Evolutionary conservation across 2,888 invertebrate species (phyloP).

Genomic region (Lithosia quadra): DNA sequence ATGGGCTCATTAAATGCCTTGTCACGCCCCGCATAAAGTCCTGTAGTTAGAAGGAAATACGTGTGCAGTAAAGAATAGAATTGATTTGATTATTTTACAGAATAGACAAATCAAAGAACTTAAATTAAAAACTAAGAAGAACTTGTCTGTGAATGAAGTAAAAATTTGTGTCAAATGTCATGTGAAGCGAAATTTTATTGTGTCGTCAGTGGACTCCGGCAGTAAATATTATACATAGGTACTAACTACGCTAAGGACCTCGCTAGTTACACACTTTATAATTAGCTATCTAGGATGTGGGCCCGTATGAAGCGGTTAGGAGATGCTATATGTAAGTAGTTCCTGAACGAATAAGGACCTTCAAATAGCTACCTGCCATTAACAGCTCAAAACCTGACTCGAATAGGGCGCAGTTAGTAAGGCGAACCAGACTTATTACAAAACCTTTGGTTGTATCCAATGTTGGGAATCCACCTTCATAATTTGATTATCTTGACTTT

Average conservation of each 20-base stretch:
- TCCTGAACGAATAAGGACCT: not conserved
- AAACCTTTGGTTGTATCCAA: not conserved
- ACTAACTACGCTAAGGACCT: not conserved
- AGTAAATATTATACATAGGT: not conserved
- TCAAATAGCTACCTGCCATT: no score
- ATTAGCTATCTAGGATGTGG: conserved; percentile 7
- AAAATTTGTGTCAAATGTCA: conserved; percentile 5
- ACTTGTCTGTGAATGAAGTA: conserved; percentile 2
- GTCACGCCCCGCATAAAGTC: no score
- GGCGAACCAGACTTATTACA: not conserved
- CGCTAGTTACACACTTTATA: not conserved
- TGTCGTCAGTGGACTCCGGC: no score
- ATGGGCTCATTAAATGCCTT: no score
- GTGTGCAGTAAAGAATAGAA: no score
- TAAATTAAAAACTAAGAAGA: not conserved
- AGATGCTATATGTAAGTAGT: conserved; percentile 13
- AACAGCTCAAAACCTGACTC: no score
- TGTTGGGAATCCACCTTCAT: no score
- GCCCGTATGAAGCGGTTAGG: conserved; percentile 19
- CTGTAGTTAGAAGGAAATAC: no score
- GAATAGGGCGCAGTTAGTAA: no score
- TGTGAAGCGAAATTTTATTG: not conserved
- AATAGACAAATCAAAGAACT: not conserved
- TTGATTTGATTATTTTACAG: no score
- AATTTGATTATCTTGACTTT: no score